Percentiles rank a stretch among this genome's conserved stretches.
These are phyloP conservation scores for Pedetes capensis DNA, from an alignment of 2,113 vertebrate genomes.

Conservation along the genomic window DNA sequence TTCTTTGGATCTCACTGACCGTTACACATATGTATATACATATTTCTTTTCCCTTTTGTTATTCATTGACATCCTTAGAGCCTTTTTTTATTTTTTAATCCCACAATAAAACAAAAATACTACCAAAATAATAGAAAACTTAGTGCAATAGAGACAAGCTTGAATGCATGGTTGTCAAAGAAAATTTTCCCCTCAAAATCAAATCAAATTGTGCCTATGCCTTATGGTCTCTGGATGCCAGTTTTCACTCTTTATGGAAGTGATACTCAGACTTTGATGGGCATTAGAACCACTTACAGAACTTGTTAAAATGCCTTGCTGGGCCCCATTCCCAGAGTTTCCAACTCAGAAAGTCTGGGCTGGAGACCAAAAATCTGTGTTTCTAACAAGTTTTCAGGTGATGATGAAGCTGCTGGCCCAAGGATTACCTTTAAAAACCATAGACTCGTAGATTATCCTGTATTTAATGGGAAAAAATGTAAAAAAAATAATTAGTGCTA, in stretches of 20 bases:
- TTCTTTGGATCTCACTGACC: neutral
- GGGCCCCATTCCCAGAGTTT: neutral
- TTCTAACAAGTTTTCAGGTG: neutral
- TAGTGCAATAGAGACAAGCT: neutral
- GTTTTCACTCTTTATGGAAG: neutral
- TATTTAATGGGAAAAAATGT: constrained; percentile 2
- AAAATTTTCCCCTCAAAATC: neutral
- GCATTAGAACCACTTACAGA: neutral
- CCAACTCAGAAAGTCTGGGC: neutral
- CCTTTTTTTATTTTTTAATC: neutral
- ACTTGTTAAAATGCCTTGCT: neutral
- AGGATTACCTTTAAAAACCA: neutral
- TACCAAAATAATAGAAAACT: neutral
- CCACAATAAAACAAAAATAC: neutral
- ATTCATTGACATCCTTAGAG: neutral
- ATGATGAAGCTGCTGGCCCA: neutral
- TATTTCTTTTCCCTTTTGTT: neutral
- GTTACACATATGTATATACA: neutral
- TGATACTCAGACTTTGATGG: neutral
- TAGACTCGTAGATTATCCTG: neutral
- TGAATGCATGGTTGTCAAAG: neutral
- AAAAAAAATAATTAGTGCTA: neutral
- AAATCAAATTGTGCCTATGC: neutral
- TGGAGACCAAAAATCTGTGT: neutral
- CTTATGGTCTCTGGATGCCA: neutral